Conservation (phyloP, 2,888 invertebrate species). For the Eupithecia abbreviata region DNA sequence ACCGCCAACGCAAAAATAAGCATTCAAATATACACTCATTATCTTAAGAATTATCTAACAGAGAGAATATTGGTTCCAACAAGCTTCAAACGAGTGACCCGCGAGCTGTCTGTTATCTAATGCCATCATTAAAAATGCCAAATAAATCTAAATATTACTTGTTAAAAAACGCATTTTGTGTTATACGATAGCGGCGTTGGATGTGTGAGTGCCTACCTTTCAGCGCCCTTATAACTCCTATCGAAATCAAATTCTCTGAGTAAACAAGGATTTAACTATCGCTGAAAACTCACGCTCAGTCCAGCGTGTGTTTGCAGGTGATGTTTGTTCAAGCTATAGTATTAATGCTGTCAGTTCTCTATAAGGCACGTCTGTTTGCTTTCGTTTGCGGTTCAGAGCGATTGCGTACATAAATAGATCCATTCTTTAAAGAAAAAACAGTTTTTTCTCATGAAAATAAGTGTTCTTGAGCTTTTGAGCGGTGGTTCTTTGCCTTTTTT, state of each 20-base stretch:
- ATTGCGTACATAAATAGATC: slow-evolving; percentile 41
- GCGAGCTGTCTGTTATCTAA: too few species aligned
- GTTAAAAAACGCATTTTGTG: too few species aligned
- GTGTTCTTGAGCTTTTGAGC: not conserved
- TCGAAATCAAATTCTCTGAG: slow-evolving; percentile 27
- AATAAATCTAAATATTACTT: too few species aligned
- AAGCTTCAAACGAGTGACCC: too few species aligned
- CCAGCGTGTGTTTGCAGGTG: slow-evolving; percentile 54
- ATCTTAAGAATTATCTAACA: too few species aligned
- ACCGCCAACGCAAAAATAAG: too few species aligned
- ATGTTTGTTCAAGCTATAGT: slow-evolving; percentile 57
- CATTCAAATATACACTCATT: too few species aligned
- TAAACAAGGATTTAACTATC: slow-evolving; percentile 35
- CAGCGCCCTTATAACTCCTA: not conserved
- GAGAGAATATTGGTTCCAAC: too few species aligned
- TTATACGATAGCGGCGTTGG: too few species aligned
- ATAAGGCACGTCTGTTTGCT: slow-evolving; percentile 58
- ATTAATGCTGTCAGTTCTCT: slow-evolving; percentile 57
- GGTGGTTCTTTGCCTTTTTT: not conserved
- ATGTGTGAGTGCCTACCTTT: too few species aligned
- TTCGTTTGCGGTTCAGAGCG: slow-evolving; percentile 46
- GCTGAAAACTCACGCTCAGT: slow-evolving; percentile 44
- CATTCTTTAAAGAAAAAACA: not conserved
- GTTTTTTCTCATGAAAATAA: not conserved
- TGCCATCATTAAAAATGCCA: too few species aligned